A percentile compares a stretch with the other conserved stretches of the same genome.
These are phyloP conservation scores for Philaenus spumarius DNA, from an alignment of 1,140 invertebrate genomes.

Conservation along the genomic window DNA sequence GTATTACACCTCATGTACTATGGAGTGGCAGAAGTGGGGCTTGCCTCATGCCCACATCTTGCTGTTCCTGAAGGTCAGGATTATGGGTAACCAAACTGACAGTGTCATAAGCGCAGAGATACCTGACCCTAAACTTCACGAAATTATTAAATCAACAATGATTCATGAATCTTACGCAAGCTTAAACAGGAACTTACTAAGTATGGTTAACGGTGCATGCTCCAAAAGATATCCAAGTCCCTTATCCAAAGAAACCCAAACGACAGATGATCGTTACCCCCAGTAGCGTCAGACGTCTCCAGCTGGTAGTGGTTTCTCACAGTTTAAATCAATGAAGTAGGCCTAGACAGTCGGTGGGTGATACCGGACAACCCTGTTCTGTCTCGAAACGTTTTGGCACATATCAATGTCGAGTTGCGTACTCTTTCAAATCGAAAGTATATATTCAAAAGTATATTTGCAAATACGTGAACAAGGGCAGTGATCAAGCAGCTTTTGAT, in stretches of 20 bases:
- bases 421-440: too few relatives aligned
- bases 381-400: too few relatives aligned
- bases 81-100: constrained; percentile 41
- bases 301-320: too few relatives aligned
- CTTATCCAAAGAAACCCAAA: constrained; percentile 35
- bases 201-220: constrained; percentile 44
- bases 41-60: constrained; percentile 46
- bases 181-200: constrained; percentile 41
- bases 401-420: too few relatives aligned
- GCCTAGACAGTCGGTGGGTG: too few relatives aligned
- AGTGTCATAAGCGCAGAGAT: constrained; percentile 42
- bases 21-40: constrained; percentile 45
- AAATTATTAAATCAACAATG: constrained; percentile 41
- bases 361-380: too few relatives aligned
- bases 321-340: too few relatives aligned
- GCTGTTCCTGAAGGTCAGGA: constrained; percentile 38
- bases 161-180: constrained; percentile 48
- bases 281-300: too few relatives aligned
- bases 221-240: constrained; percentile 38
- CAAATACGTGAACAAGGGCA: too few relatives aligned
- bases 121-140: constrained; percentile 45
- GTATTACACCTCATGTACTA: constrained; percentile 35
- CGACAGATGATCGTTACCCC: constrained; percentile 36
- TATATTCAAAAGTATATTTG: too few relatives aligned
- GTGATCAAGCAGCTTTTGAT: too few relatives aligned